Percentiles rank a stretch among this genome's conserved stretches.
Conservation (phyloP, 2,797 vertebrate species). For the Masticophis lateralis region DNA sequence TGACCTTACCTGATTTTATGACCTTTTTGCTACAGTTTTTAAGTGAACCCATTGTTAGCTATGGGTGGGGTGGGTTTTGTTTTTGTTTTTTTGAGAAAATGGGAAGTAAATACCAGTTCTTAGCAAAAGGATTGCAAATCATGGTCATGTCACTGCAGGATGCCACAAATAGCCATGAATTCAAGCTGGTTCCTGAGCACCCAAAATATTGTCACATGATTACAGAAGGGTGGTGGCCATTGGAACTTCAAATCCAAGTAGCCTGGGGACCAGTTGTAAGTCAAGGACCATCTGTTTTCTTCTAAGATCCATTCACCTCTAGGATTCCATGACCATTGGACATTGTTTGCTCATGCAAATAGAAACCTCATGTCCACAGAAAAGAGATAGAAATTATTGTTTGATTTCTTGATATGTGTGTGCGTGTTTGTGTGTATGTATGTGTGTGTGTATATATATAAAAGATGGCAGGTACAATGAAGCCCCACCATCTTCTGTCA, state of each 20-base stretch:
- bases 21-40: background rate
- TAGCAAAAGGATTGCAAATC: background rate
- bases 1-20: background rate
- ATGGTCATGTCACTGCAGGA: background rate
- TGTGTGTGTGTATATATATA: background rate
- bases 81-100: background rate
- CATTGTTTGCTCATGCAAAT: background rate
- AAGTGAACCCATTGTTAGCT: background rate
- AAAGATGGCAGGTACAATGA: background rate
- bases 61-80: background rate
- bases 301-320: background rate
- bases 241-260: background rate
- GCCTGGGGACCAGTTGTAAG: rapidly evolving
- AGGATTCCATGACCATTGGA: background rate
- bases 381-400: background rate
- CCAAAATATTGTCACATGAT: background rate
- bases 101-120: background rate
- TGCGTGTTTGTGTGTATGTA: background rate
- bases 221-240: background rate
- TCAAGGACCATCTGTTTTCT: background rate
- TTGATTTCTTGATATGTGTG: background rate
- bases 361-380: background rate
- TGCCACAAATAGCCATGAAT: background rate
- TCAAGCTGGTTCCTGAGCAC: background rate
- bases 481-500: background rate